These are phyloP conservation scores for Drosophila anomalata DNA, from an alignment of 2,888 invertebrate species.

Conservation along the genomic window DNA sequence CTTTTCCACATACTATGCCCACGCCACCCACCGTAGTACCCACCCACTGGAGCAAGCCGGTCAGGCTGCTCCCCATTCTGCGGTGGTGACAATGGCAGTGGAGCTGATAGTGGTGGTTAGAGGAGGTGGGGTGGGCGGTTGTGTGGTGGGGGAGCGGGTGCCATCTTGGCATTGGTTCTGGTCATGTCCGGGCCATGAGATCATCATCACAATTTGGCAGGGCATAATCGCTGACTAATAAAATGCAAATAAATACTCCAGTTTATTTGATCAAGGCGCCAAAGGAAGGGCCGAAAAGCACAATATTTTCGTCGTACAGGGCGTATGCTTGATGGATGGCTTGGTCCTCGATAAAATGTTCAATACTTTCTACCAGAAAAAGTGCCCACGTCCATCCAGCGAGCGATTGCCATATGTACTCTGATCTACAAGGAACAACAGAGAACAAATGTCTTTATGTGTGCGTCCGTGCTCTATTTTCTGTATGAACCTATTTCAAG, in stretches of 20 bases:
- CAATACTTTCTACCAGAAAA: neutral
- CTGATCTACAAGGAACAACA: conserved; percentile 60
- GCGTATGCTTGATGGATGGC: conserved; percentile 18
- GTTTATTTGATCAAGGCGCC: conserved; percentile 44
- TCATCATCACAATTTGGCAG: conserved; percentile 78
- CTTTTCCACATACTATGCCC: conserved; percentile 53
- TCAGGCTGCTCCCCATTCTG: conserved; percentile 35
- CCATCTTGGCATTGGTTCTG: conserved; percentile 19
- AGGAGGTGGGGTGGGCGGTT: neutral
- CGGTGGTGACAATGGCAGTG: conserved; percentile 42
- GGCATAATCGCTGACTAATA: conserved; percentile 71
- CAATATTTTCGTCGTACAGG: conserved; percentile 8
- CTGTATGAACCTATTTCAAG: conserved; percentile 60
- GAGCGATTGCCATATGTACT: conserved; percentile 31
- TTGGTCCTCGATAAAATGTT: conserved; percentile 5
- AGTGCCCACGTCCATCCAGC: too few relatives aligned
- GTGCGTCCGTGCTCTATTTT: conserved; percentile 53
- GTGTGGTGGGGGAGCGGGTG: neutral
- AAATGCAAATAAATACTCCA: conserved; percentile 68
- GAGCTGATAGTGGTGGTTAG: conserved; percentile 16
- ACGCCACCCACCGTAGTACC: conserved; percentile 19
- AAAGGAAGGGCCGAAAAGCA: conserved; percentile 4
- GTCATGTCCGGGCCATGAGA: conserved; percentile 59
- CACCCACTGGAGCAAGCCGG: conserved; percentile 27
- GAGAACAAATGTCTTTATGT: conserved; percentile 35